A percentile compares a stretch with the other conserved stretches of the same genome.
Evolutionary conservation across 2,888 invertebrate genomes (phyloP).

Genomic region (Chrysolina haemoptera): DNA sequence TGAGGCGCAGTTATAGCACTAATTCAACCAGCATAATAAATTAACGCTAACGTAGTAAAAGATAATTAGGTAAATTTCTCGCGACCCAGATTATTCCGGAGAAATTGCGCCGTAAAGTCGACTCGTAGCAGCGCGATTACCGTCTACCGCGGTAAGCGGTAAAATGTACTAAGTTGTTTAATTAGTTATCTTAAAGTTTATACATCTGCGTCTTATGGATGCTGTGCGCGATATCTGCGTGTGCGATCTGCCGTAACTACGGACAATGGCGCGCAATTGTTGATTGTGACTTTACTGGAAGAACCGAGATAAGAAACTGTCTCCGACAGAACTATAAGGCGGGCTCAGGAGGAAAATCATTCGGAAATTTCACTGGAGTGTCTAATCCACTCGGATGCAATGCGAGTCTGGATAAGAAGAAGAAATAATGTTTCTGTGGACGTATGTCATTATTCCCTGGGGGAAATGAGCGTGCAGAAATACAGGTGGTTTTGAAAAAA

Average conservation of each 20-base stretch:
- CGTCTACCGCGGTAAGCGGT: constrained; percentile 45
- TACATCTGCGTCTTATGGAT: constrained; percentile 43
- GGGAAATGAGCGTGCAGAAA: background rate
- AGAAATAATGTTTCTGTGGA: too few species aligned
- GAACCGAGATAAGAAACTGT: constrained; percentile 57
- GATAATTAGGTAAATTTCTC: constrained; percentile 50
- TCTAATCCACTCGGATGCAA: constrained; percentile 53
- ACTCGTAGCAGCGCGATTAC: constrained; percentile 39
- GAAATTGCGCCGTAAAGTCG: constrained; percentile 46
- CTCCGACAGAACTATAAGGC: constrained; percentile 55
- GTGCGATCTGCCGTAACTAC: constrained; percentile 41
- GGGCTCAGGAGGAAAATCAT: constrained; percentile 57
- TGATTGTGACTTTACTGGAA: constrained; percentile 60
- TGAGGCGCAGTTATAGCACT: constrained; percentile 38
- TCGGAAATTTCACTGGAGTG: constrained; percentile 57
- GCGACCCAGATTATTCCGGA: constrained; percentile 47
- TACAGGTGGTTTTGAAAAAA: too few species aligned
- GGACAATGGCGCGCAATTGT: constrained; percentile 59
- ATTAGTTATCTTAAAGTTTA: constrained; percentile 52
- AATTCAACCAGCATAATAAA: constrained; percentile 49
- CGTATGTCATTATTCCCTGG: background rate
- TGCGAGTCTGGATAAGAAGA: constrained; percentile 17
- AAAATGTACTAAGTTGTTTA: constrained; percentile 50
- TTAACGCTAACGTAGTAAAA: constrained; percentile 45
- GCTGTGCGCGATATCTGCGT: constrained; percentile 51